A percentile compares a stretch with the other conserved stretches of the same genome.
Evolutionary conservation across 1,140 invertebrate genomes (phyloP).

Genomic region (Diplogasteroides magnus): DNA sequence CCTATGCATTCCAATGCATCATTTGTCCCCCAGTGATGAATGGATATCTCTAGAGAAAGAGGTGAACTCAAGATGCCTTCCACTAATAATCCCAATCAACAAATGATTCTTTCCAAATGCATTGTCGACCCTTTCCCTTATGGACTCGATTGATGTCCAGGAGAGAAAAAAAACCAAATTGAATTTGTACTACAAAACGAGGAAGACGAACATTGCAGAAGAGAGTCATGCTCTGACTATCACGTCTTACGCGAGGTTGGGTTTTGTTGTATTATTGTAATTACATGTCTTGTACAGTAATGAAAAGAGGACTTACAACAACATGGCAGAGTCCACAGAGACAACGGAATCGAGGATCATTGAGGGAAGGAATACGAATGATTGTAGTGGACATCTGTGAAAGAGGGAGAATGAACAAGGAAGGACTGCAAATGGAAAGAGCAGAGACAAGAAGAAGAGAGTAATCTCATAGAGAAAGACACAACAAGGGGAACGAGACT

Average conservation of each 20-base stretch:
- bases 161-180: background rate
- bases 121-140: background rate
- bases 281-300: background rate
- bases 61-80: background rate
- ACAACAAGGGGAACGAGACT: background rate
- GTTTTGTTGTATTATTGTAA: background rate
- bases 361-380: background rate
- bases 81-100: background rate
- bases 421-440: too few species aligned
- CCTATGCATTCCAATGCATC: background rate
- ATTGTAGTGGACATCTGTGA: conserved; percentile 1
- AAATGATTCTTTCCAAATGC: background rate
- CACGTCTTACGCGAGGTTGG: background rate
- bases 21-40: conserved; percentile 1
- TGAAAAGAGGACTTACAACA: conserved; percentile 31
- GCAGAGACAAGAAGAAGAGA: background rate
- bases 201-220: background rate
- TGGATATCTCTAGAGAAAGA: background rate
- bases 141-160: too few species aligned
- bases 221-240: background rate
- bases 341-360: conserved; percentile 21
- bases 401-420: too few species aligned
- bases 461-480: background rate
- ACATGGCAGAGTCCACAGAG: conserved; percentile 38
- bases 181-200: conserved; percentile 7